Percentiles rank a stretch among this genome's conserved stretches.
These are phyloP conservation scores for Conomelus anceps DNA, from an alignment of 2,888 invertebrate genomes.

Conservation along the genomic window DNA sequence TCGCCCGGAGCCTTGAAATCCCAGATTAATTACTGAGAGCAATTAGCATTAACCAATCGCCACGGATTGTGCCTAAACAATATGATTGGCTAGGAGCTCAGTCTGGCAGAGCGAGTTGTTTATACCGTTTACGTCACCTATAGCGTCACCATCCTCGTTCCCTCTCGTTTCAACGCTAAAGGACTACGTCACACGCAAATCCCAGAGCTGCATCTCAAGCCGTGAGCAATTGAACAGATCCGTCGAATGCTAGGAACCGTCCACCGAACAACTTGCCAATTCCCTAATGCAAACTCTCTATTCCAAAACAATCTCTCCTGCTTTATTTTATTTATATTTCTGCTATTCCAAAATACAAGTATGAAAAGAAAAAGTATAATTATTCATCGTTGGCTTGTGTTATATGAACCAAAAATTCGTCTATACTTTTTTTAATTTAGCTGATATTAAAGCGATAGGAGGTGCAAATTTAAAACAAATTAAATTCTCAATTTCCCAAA, in stretches of 20 bases:
- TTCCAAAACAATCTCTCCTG: too few species aligned
- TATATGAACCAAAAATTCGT: too few species aligned
- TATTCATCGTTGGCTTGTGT: too few species aligned
- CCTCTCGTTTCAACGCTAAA: constrained; percentile 31
- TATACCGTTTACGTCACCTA: not conserved
- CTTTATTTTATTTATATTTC: too few species aligned
- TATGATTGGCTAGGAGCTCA: not conserved
- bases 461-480: too few species aligned
- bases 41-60: not conserved
- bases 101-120: not conserved
- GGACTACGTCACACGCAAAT: not conserved
- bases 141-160: constrained; percentile 22
- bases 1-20: not conserved
- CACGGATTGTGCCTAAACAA: not conserved
- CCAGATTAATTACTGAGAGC: not conserved
- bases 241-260: not conserved
- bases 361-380: too few species aligned
- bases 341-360: too few species aligned
- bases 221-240: not conserved
- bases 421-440: too few species aligned
- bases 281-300: not conserved
- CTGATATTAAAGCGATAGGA: too few species aligned
- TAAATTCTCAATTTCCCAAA: too few species aligned
- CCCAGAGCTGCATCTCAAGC: not conserved
- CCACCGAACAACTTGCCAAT: not conserved